Evolutionary conservation across 2,797 vertebrate species (phyloP), one percentile per base, ranked within the genome.

Genomic region (Silurus lanzhouensis): DNA sequence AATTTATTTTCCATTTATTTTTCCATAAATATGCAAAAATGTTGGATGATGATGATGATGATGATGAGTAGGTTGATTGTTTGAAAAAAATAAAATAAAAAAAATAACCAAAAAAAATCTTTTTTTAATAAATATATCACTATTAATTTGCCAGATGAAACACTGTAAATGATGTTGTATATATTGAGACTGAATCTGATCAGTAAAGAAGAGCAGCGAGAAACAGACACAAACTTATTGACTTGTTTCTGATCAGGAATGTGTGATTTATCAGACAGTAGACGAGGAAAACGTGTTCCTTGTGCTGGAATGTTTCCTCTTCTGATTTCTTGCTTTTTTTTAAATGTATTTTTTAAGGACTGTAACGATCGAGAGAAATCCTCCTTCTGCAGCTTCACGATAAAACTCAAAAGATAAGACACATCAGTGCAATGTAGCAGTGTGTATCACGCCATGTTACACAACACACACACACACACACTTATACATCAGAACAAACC

Each of bases 341-440:
- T 31, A 5, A 48, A 22, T n/a, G 46, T 76, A 2, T 61, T 61
- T 31, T 58, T 27, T 58, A 76, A 58, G 3, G 52, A 58, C 52
- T 31, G 52, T 10, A 7, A 52, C 13, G 74, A 25, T 58, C 19
- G 15, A 77, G n/a, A 57, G 74, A 19, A 31, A 76, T 22, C 10
- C 58, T 7, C 48, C 48, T 78, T 38, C 57, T 61, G 57, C 2
- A 6, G 38, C 20, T 15, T 31, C 15, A 58, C 9, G 1, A 38
- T 27, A 58, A 60, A 20, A 1, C 15, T 46, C 10, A 55, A 60
- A 20, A 20, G 6, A 20, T 9, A 63, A 61, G 20, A 63, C 10
- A 52, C 48, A 2, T 25, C 20, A 82, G 71, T 55, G 63, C 79
- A 76, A 82, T 82, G 84, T 85, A 85, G 79, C 84, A 67, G 60